A percentile compares a stretch with the other conserved stretches of the same genome.
Conservation (phyloP, 1,140 invertebrate species). For the Cyclina sinensis region DNA sequence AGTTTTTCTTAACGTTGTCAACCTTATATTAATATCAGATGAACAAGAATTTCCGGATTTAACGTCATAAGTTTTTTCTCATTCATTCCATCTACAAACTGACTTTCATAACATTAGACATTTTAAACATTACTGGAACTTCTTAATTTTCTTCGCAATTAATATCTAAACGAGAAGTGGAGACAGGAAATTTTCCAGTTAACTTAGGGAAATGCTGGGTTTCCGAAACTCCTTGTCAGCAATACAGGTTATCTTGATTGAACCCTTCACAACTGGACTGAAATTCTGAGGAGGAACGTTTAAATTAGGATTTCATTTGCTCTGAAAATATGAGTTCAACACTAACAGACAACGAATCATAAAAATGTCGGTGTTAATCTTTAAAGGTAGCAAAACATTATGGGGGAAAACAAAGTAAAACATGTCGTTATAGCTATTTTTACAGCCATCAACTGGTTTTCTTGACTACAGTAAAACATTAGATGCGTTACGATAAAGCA, state of each 20-base stretch:
- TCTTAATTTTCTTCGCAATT: constrained; percentile 1
- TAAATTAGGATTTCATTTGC: neutral
- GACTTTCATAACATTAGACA: no score
- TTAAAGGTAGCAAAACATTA: neutral
- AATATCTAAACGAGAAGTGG: neutral
- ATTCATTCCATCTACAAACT: no score
- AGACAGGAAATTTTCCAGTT: constrained; percentile 3
- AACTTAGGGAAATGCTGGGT: neutral
- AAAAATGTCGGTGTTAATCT: neutral
- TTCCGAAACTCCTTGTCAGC: neutral
- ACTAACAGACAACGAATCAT: neutral
- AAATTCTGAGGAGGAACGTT: neutral
- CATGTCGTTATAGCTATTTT: constrained; percentile 10
- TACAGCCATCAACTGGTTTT: neutral
- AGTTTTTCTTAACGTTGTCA: no score
- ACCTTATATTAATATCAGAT: no score
- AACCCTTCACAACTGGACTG: neutral
- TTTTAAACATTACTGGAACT: neutral
- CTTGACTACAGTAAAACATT: constrained; percentile 1
- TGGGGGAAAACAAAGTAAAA: neutral
- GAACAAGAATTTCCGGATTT: no score
- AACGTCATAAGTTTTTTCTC: no score
- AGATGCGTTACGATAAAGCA: constrained; percentile 21
- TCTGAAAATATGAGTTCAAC: neutral
- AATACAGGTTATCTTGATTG: constrained; percentile 11